Evolutionary conservation across 2,113 vertebrate genomes (phyloP).

Genomic region (Microtus ochrogaster): DNA sequence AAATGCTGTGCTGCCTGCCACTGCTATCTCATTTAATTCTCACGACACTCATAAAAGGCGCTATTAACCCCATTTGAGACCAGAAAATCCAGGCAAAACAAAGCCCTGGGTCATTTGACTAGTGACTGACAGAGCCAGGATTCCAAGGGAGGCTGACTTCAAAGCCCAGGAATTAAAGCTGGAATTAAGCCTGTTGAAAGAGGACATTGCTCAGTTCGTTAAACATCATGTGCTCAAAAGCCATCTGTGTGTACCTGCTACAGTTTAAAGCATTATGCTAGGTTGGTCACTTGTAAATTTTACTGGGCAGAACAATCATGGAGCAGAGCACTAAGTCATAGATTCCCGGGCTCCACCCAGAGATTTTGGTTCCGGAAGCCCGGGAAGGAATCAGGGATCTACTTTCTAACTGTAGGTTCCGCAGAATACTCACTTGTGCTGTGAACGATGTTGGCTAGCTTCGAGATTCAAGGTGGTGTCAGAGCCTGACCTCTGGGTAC

Average conservation of each 20-base stretch:
- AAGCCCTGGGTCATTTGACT: not conserved
- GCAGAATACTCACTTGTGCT: not conserved
- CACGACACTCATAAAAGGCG: not conserved
- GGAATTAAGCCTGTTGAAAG: not conserved
- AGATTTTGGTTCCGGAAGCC: conserved; percentile 10
- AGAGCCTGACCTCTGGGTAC: not conserved
- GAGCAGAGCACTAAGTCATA: not conserved
- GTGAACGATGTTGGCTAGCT: not conserved
- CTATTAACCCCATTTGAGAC: not conserved
- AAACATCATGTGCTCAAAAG: not conserved
- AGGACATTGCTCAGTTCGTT: not conserved
- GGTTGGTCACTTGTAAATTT: conserved; percentile 1
- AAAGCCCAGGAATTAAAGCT: conserved; percentile 33
- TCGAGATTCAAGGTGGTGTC: not conserved
- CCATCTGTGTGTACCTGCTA: not conserved
- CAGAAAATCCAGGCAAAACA: conserved; percentile 28
- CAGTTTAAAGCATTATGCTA: not conserved
- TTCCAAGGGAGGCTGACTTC: not conserved
- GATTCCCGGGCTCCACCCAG: not conserved
- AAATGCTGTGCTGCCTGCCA: not conserved
- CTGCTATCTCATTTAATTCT: not conserved
- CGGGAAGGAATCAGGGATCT: not conserved
- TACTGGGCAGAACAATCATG: not conserved
- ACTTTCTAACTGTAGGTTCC: not conserved
- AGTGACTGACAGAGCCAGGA: not conserved